Evolutionary conservation across 2,888 invertebrate species (phyloP), one percentile per base, ranked within the genome.

Genomic region (Plebejus argus): DNA sequence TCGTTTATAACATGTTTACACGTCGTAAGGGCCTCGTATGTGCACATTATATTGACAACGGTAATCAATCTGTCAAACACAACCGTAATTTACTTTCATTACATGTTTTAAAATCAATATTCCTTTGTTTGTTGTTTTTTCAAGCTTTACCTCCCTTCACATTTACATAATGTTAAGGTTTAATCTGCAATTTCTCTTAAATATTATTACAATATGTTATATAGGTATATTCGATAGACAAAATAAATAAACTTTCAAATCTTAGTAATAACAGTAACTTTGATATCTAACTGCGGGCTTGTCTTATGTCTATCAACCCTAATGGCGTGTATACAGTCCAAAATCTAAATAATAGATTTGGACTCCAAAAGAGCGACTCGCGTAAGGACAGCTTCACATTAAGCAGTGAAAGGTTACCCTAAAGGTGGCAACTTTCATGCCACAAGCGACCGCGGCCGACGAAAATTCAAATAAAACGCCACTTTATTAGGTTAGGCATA

Each of bases 101-200:
- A 66, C 28, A 66, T 66, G 66, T 66, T 66, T 66, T 33, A 33
- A 66, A 66, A 66, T 66, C 66, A 66, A 66, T 66, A 66, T 66
- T 66, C 66, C 66, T 33, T 15, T 18, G 66, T 66, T 28, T 66
- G 61, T 66, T 66, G 66, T 66, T 66, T 33, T 66, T 66, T 66
- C 0, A 66, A 18, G 66, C 15, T 66, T 28, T 28, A 66, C 66
- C 66, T 28, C 5, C 66, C 28, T 66, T 15, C 15, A 66, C 18
- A 66, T 28, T 66, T 66, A 66, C 66, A 28, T 66, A 66, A 28
- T 12, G 28, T 66, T 15, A 33, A 66, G 5, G 1, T 28, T 58
- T 28, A 28, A 66, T 3, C 2, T 20, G 3, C 10, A 61, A 33
- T 18, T 53, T 28, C 15, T 20, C 8, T 8, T 2, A 20, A 58